Evolutionary conservation across 1,140 invertebrate genomes (phyloP), one percentile per base, ranked within the genome.

Genomic region (honey bee (Apis mellifera)): DNA sequence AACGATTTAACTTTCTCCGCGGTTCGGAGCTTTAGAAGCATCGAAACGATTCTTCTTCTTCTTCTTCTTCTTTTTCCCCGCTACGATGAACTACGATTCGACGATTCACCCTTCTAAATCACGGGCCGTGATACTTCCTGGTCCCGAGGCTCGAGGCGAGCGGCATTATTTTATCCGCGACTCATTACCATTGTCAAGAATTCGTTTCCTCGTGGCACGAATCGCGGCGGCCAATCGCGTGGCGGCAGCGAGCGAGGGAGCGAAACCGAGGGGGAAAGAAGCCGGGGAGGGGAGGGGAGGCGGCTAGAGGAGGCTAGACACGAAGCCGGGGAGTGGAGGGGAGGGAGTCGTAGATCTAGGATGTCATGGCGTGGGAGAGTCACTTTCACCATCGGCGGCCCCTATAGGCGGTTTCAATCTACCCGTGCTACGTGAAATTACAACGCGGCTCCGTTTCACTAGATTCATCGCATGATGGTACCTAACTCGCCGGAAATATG

Each of bases 301-400:
- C 73, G 77, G 62, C 50, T 59, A 54, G 32, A 32, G 68, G 70
- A 84, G 59, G 75, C 64, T n/a, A n/a, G 48, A 78, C 68, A 48
- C 48, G 48, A 32, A 3, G 9, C 50, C n/a, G n/a, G n/a, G 50
- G 11, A 15, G 17, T 19, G n/a, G 66, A 68, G 86, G 78, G 62
- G 62, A 72, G 86, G 74, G 79, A 84, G 65, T 82, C 48, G 70
- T 69, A 89, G 89, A 89, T 87, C 89, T 90, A 85, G 90, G 92
- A 92, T 91, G 92, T 91, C 90, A 91, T 91, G 90, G 92, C 93
- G 94, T 94, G 94, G 93, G 94, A 94, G 93, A 94, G 90, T 93
- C 91, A 94, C 93, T 94, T 94, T 94, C 93, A 94, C 93, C 91
- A 82, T 92, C 86, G 78, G 60, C 75, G 82, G 68, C 73, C 82